phyloP scores from a whole-genome alignment of 2,888 invertebrate species.

The Scrobipalpa costella region DNA sequence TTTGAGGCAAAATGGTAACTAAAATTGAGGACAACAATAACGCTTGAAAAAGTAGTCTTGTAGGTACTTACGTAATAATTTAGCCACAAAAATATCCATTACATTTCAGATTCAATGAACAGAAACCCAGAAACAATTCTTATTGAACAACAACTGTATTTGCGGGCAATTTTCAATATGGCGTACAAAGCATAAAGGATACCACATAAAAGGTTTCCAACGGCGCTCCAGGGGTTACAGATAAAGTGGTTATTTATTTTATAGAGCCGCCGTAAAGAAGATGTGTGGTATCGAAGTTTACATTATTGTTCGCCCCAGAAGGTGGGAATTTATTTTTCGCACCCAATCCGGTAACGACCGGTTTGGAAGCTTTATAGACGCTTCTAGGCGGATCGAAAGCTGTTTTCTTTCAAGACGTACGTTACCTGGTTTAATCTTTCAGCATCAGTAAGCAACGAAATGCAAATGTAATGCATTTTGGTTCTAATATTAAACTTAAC shows the following conservation, averaged over 20 bases:
- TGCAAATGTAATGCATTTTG: no score
- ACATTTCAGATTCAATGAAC: no score
- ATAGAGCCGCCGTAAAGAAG: slow-evolving; percentile 50
- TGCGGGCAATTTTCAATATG: slow-evolving; percentile 36
- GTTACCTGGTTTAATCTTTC: no score
- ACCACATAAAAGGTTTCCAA: slow-evolving; percentile 42
- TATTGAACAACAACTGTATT: slow-evolving; percentile 6
- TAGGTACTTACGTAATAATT: no score
- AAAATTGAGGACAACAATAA: no score
- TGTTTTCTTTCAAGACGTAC: neutral
- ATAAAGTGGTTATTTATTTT: slow-evolving; percentile 55
- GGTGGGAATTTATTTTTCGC: slow-evolving; percentile 20
- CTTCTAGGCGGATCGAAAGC: neutral
- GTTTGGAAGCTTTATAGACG: neutral
- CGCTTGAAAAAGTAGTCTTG: no score
- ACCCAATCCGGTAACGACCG: slow-evolving; percentile 8
- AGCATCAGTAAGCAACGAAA: no score
- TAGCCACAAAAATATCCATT: no score
- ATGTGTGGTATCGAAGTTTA: slow-evolving; percentile 49
- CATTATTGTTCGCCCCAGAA: slow-evolving; percentile 38
- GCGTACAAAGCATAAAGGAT: slow-evolving; percentile 38
- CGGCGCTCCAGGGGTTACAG: slow-evolving; percentile 36
- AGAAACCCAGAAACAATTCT: neutral
- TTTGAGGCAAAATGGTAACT: no score
- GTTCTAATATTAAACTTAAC: no score